Evolutionary conservation across 2,888 invertebrate species (phyloP).

Genomic region (Cosmia pyralina): DNA sequence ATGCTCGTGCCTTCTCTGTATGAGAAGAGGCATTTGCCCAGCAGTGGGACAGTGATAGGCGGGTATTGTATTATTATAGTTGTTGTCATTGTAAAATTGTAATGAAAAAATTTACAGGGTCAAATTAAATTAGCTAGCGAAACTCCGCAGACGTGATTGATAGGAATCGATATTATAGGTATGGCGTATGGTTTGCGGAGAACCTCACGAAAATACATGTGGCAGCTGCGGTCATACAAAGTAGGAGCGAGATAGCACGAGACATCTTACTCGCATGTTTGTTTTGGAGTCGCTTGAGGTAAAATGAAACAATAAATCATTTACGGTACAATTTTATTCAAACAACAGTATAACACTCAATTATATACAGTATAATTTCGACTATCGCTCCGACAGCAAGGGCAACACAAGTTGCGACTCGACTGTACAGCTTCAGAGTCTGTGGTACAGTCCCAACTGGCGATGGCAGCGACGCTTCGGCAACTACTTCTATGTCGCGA

Average conservation of each 20-base stretch:
- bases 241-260: not conserved
- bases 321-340: constrained; percentile 23
- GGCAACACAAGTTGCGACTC: constrained; percentile 74
- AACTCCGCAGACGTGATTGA: too few relatives aligned
- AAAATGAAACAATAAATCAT: constrained; percentile 22
- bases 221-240: too few relatives aligned
- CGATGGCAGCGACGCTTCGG: constrained; percentile 16
- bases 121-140: too few relatives aligned
- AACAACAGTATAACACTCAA: constrained; percentile 69
- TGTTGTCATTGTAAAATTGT: too few relatives aligned
- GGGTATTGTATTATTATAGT: too few relatives aligned
- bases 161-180: too few relatives aligned
- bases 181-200: too few relatives aligned
- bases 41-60: too few relatives aligned
- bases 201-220: too few relatives aligned
- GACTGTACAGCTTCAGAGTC: constrained; percentile 76
- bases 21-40: too few relatives aligned
- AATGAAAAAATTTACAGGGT: too few relatives aligned
- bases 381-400: constrained; percentile 75
- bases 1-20: too few relatives aligned
- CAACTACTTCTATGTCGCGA: constrained; percentile 63
- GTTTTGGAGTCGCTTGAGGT: not conserved
- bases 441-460: constrained; percentile 23
- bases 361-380: constrained; percentile 78
- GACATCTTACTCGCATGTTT: not conserved